Base-by-base conservation (phyloP, 1,140 invertebrate genomes). In the Lepidurus apus region DNA sequence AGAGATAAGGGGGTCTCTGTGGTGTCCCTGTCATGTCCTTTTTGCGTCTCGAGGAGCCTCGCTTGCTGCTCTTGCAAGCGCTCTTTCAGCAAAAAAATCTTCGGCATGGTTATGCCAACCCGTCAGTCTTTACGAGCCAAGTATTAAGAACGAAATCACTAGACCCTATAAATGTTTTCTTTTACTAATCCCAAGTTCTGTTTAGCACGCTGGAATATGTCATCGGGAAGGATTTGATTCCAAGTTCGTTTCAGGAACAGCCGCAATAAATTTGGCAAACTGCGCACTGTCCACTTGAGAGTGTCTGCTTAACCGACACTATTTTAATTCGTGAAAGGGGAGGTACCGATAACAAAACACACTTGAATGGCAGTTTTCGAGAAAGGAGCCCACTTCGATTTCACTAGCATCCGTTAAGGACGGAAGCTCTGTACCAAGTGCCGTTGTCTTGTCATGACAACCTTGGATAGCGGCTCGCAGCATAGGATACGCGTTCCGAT, bases 61-160 rank as follows among this genome's bases (percentile, higher is more conserved):
- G 92, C 87, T 86, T 95, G 93, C 89, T 95, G 93, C 89, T 94
- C 92, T 81, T 93, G 92, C 87, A 95, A 87, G 82, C 93, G 89
- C 84, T 94, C 93, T 85, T 94, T 95, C 82, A 95, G 93, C 80
- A 93, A 85, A 85, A 94, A 95, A 84, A 95, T 94, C 88, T 95
- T 95, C 87, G 93, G 93, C 93, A 95, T 95, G 53, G 45, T 9
- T 47, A 2, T 47, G 45, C 45, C 53, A 7, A 65, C 34, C 34
- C 34, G 34, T 34, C 34, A 65, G 21, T 65, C 21, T 65, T 21
- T 65, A n/a, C 53, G 17, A 11, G 53, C 53, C 17, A 9, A 65
- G 53, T 65, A 21, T 5, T 11, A 65, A 1, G 21, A 65, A 9
- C 53, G 13, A 34, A 34, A 34, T 34, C 34, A 34, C 34, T 34